Percentiles rank a stretch among this genome's conserved stretches.
Conservation (phyloP, 1,140 invertebrate species). For the Eriosoma lanigerum region DNA sequence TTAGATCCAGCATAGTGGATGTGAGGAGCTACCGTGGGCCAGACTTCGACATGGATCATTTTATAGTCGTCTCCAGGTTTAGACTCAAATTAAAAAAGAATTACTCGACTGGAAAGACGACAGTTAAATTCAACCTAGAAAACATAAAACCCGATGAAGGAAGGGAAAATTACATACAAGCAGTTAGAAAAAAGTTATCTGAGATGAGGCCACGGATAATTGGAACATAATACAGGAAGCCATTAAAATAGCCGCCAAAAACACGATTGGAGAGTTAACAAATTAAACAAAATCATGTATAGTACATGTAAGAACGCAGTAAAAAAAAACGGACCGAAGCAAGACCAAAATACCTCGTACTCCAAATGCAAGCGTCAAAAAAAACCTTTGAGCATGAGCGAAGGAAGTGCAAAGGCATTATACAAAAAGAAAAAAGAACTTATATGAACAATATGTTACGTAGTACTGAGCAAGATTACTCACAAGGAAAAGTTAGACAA, state of each 20-base stretch:
- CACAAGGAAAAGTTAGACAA: not conserved
- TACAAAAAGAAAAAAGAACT: slow-evolving; percentile 6
- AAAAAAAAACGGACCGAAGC: not conserved
- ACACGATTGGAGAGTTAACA: not conserved
- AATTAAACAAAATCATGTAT: not conserved
- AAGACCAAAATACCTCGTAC: not conserved
- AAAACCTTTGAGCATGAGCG: not conserved
- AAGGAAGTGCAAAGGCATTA: not conserved
- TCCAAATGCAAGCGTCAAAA: not conserved
- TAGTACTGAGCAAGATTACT: slow-evolving; percentile 5
- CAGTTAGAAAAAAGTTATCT: not conserved
- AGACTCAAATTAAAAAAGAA: slow-evolving; percentile 4
- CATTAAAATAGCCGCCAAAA: not conserved
- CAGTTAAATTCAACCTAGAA: slow-evolving; percentile 20
- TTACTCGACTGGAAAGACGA: not conserved
- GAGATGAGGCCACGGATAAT: not conserved
- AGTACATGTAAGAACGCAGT: not conserved
- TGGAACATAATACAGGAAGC: not conserved
- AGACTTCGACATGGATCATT: slow-evolving; percentile 6
- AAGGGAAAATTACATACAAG: not conserved
- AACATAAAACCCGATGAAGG: not conserved
- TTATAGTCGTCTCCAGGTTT: not conserved
- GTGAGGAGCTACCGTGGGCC: not conserved
- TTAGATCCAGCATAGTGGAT: not conserved
- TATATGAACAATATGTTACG: not conserved